Evolutionary conservation across 2,888 invertebrate genomes (phyloP).

Genomic region (Coleophora deauratella): DNA sequence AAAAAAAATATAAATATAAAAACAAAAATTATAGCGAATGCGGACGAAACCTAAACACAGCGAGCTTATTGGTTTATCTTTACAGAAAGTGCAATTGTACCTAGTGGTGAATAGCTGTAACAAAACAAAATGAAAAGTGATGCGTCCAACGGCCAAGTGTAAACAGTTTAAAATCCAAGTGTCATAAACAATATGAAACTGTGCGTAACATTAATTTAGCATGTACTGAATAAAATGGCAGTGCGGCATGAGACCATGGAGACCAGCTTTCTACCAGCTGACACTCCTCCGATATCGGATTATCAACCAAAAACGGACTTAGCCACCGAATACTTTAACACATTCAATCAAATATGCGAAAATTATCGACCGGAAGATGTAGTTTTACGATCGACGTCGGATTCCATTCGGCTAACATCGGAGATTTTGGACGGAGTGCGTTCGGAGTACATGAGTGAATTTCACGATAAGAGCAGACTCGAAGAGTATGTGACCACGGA

Average conservation of each 20-base stretch:
- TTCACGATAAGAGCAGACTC: conserved; percentile 8
- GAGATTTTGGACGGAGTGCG: conserved; percentile 53
- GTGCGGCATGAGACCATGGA: conserved; percentile 63
- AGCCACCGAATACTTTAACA: conserved; percentile 62
- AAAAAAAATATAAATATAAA: too few species aligned
- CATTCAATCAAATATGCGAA: conserved; percentile 64
- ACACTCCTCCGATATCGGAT: conserved; percentile 70
- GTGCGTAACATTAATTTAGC: too few species aligned
- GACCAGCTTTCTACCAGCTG: conserved; percentile 66
- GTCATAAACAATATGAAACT: conserved; percentile 31
- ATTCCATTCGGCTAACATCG: conserved; percentile 20
- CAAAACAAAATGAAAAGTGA: conserved; percentile 22
- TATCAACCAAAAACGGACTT: conserved; percentile 54
- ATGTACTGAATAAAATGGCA: conserved; percentile 40
- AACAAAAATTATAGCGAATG: too few species aligned
- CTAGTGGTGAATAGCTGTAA: too few species aligned
- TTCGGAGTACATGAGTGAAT: conserved; percentile 30
- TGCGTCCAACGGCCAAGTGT: conserved; percentile 40
- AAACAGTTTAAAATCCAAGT: conserved; percentile 38
- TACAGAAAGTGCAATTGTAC: too few species aligned
- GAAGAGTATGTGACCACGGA: conserved; percentile 27
- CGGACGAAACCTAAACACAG: too few species aligned
- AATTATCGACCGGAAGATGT: conserved; percentile 51
- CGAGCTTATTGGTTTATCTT: too few species aligned
- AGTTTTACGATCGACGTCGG: conserved; percentile 41